Conservation (phyloP, 1,140 invertebrate species). For the Bombus soroeensis region DNA sequence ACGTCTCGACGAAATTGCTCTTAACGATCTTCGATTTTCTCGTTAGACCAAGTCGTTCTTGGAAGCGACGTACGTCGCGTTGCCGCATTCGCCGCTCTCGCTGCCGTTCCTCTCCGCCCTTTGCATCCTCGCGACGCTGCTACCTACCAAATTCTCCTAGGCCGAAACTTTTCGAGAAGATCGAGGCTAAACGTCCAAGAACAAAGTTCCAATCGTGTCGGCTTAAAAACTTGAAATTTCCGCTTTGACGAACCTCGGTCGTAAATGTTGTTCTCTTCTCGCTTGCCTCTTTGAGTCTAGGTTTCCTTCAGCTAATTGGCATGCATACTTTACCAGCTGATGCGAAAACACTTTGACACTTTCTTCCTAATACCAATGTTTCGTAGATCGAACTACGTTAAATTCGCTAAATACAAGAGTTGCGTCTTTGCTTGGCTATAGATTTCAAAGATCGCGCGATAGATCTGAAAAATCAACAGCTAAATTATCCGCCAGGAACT, state of each 20-base stretch:
- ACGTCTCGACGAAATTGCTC: constrained; percentile 74
- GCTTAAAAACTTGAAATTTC: constrained; percentile 17
- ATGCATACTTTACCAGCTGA: too few relatives aligned
- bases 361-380: too few relatives aligned
- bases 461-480: too few relatives aligned
- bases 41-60: constrained; percentile 75
- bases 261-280: neutral
- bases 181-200: constrained; percentile 29
- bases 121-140: neutral
- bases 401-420: too few relatives aligned
- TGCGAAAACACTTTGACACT: too few relatives aligned
- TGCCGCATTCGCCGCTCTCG: constrained; percentile 60
- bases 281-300: neutral
- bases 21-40: constrained; percentile 79
- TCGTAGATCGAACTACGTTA: too few relatives aligned
- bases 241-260: neutral
- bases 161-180: constrained; percentile 21
- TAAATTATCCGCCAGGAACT: too few relatives aligned
- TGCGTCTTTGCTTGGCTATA: too few relatives aligned
- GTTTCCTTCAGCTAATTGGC: neutral
- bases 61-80: constrained; percentile 62
- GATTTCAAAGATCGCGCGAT: too few relatives aligned
- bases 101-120: neutral
- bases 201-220: constrained; percentile 21
- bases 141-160: neutral